Evolutionary conservation across 2,113 vertebrate species (phyloP).

Genomic region (Clarias batrachus): DNA sequence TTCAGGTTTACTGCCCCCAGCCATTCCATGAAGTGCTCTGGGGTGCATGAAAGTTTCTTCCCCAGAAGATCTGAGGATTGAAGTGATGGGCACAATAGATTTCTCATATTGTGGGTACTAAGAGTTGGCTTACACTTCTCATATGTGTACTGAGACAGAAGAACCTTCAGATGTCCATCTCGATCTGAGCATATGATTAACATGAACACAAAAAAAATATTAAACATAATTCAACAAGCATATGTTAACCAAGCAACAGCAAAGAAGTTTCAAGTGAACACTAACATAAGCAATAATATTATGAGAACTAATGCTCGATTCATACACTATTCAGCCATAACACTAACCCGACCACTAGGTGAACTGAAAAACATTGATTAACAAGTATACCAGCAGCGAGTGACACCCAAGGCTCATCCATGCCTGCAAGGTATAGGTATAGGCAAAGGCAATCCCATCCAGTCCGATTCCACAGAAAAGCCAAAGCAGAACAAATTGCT

Average conservation of each 20-base stretch:
- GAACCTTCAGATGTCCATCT: conserved; percentile 67
- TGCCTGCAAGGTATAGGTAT: too few species aligned
- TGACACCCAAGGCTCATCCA: too few species aligned
- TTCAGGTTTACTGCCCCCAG: conserved; percentile 79
- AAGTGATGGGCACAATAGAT: conserved; percentile 76
- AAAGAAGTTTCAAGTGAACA: neutral
- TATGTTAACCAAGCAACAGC: neutral
- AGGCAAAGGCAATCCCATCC: too few species aligned
- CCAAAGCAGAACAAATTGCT: too few species aligned
- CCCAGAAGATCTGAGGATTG: conserved; percentile 67
- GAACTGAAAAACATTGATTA: too few species aligned
- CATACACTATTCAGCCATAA: neutral
- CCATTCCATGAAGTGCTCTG: conserved; percentile 84
- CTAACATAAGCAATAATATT: neutral
- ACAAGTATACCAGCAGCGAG: too few species aligned
- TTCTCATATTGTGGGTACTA: conserved; percentile 57
- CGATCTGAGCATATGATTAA: conserved; percentile 54
- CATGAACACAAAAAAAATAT: neutral
- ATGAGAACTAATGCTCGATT: neutral
- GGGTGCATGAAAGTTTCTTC: conserved; percentile 68
- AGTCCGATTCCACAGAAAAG: too few species aligned
- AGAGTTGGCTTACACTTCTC: conserved; percentile 73
- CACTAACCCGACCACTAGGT: neutral
- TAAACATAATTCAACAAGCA: neutral
- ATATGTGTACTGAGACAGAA: conserved; percentile 78